Evolutionary conservation across 1,140 invertebrate genomes (phyloP), one percentile per base, ranked within the genome.

Genomic region (Cecropterus lyciades): DNA sequence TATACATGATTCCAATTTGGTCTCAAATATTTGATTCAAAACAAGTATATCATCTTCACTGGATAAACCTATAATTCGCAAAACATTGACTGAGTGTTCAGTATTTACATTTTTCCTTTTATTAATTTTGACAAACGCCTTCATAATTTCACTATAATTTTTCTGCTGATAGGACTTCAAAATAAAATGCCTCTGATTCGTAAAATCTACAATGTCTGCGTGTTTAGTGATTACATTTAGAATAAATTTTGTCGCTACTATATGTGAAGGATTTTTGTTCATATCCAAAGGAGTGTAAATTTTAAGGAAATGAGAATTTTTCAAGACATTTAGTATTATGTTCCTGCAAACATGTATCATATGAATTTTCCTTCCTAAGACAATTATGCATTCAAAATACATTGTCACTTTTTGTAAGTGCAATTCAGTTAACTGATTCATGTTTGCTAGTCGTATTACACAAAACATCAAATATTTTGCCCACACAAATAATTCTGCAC

Each of bases 281-380:
- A 66, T 69, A 68, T 91, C 75, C 14, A 93, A 70, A 17, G 93
- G 89, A 60, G 91, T 91, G 72, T 94, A 95, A 74, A 93, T 93
- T 72, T 93, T 87, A 3, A 95, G 70, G 48, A 95, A 70, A 62
- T 92, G 80, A 17, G 93, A 89, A 83, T 95, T 92, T 68, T 89
- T 92, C 13, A 94, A 92, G 53, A 94, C 65, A 46, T 81, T 79
- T 17, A 83, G 37, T 43, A 89, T 64, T 15, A 91, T 85, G 37
- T 66, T 75, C 48, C 84, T 73, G 52, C 79, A 86, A 48, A 79
- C 62, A 45, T 80, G 69, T 46, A 82, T 13, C 71, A 81, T 77
- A n/a, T 89, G 83, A 15, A 64, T 63, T 60, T 82, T 82, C 52
- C 78, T 88, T 8, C 80, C 80, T 13, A 87, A 66, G 16, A 64